Percentiles rank a stretch among this genome's conserved stretches.
Evolutionary conservation across 2,113 vertebrate species (phyloP).

Genomic region (Cyanoramphus novaezelandiae): DNA sequence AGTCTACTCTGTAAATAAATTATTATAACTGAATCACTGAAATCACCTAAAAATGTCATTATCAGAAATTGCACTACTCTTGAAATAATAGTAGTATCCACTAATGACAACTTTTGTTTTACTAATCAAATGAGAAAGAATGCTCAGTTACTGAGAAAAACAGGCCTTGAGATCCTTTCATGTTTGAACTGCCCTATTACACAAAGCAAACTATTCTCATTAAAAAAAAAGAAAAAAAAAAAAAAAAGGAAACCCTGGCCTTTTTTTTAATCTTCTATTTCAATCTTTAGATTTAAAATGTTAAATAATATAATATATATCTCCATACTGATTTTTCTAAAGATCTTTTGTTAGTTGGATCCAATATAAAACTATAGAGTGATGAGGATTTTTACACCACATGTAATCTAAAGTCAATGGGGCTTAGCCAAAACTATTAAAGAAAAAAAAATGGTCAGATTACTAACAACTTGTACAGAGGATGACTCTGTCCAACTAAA

Average conservation of each 20-base stretch:
- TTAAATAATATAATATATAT: neutral
- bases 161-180: neutral
- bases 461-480: neutral
- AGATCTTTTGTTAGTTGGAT: neutral
- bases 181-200: neutral
- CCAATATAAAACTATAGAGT: neutral
- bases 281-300: neutral
- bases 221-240: neutral
- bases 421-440: neutral
- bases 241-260: neutral
- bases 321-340: neutral
- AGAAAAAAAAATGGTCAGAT: neutral
- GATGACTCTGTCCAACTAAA: neutral
- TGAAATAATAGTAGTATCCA: neutral
- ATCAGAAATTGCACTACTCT: neutral
- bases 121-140: neutral
- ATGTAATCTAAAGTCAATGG: neutral
- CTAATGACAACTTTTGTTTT: neutral
- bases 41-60: neutral
- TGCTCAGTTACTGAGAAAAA: neutral
- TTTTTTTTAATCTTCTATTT: neutral
- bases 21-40: neutral
- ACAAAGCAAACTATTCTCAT: neutral
- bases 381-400: neutral
- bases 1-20: neutral